Percentiles rank a stretch among this genome's conserved stretches.
Evolutionary conservation across 2,797 vertebrate species (phyloP).

Genomic region (Crenichthys baileyi): DNA sequence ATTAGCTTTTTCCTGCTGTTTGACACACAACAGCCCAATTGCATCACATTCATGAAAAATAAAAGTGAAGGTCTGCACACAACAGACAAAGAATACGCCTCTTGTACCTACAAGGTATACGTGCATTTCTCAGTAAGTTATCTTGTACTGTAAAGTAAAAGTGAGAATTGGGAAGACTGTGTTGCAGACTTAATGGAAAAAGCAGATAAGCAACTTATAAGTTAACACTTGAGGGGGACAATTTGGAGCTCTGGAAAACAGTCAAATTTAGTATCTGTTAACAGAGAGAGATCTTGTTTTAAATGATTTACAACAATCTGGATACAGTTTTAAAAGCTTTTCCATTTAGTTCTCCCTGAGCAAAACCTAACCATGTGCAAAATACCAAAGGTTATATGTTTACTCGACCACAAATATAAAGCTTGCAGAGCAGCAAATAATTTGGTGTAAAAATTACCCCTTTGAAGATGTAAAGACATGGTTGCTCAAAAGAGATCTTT

Average conservation of each 20-base stretch:
- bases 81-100: background rate
- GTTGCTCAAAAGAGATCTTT: background rate
- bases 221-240: constrained; percentile 54
- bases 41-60: background rate
- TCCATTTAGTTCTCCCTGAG: constrained; percentile 18
- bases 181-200: constrained; percentile 31
- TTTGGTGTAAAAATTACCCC: background rate
- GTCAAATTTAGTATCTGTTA: constrained; percentile 43
- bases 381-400: background rate
- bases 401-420: background rate
- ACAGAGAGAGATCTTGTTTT: constrained; percentile 40
- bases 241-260: constrained; percentile 46
- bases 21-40: background rate
- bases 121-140: constrained; percentile 9
- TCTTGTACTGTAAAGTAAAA: background rate
- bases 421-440: too few relatives aligned
- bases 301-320: constrained; percentile 42
- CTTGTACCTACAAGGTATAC: constrained; percentile 12
- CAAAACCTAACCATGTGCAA: background rate
- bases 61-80: constrained; percentile 5
- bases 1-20: background rate
- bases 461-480: background rate
- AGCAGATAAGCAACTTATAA: constrained; percentile 49
- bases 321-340: constrained; percentile 32
- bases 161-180: constrained; percentile 3